phyloP scores from a whole-genome alignment of 2,113 vertebrate species.

The Zosterops borbonicus region DNA sequence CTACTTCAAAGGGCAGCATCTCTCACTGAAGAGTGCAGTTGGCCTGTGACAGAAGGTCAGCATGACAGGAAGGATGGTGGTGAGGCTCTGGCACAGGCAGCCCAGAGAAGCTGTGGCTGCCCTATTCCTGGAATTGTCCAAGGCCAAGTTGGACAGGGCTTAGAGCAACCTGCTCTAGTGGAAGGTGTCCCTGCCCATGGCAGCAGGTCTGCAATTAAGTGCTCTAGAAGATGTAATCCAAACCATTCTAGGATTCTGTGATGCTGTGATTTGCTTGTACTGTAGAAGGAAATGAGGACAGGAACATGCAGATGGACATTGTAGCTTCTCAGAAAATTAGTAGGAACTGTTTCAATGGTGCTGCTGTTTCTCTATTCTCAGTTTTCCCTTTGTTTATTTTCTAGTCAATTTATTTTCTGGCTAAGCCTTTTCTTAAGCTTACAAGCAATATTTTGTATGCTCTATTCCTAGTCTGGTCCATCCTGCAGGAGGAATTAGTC shows the following conservation, averaged over 20 bases:
- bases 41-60: background rate
- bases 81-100: background rate
- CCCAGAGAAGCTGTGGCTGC: background rate
- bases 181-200: background rate
- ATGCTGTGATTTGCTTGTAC: background rate
- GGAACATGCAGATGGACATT: fast-evolving
- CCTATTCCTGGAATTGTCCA: background rate
- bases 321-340: background rate
- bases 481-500: background rate
- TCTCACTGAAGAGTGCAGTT: background rate
- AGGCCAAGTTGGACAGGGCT: background rate
- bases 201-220: background rate
- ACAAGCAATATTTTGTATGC: fast-evolving
- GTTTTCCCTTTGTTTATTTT: background rate
- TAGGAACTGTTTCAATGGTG: background rate
- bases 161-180: background rate
- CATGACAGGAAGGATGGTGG: background rate
- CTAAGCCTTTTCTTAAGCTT: background rate
- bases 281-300: background rate
- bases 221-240: background rate
- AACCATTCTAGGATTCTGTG: background rate
- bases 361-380: background rate
- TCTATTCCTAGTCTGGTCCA: background rate
- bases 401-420: background rate
- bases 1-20: background rate